Conservation (phyloP, 1,140 invertebrate genomes). For the Sarcophaga bullata region DNA sequence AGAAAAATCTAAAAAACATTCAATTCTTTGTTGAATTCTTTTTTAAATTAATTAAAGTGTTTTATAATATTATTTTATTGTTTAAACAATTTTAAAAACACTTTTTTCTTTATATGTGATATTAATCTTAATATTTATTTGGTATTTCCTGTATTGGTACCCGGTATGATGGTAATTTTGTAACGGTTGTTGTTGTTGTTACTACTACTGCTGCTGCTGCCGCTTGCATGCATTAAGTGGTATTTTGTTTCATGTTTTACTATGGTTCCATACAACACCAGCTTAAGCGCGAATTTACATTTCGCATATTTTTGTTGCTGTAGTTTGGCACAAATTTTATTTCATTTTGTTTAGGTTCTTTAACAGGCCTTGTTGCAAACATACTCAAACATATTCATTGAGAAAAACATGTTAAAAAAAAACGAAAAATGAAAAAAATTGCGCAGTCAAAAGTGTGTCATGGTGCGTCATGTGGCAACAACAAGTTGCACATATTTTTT, state of each 20-base stretch:
- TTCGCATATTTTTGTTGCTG: constrained; percentile 8
- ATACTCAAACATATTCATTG: not conserved
- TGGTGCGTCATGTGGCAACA: constrained; percentile 34
- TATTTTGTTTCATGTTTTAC: not conserved
- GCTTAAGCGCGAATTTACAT: constrained; percentile 21
- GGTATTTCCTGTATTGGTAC: constrained; percentile 27
- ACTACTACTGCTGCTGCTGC: not conserved
- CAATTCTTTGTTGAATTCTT: too few species aligned
- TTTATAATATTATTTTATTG: too few species aligned
- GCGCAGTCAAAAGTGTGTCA: constrained; percentile 21
- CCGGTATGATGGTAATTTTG: not conserved
- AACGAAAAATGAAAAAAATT: not conserved
- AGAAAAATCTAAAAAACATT: too few species aligned
- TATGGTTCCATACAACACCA: constrained; percentile 10
- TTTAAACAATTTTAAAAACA: not conserved
- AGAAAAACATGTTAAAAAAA: not conserved
- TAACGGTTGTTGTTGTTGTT: not conserved
- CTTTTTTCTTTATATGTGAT: constrained; percentile 15
- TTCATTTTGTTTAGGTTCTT: constrained; percentile 12
- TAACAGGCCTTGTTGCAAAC: constrained; percentile 6
- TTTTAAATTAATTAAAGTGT: too few species aligned
- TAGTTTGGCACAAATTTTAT: constrained; percentile 25
- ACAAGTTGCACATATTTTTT: constrained; percentile 16
- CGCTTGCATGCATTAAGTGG: not conserved
- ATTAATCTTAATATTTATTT: constrained; percentile 34